Conservation (phyloP, 1,140 invertebrate genomes). For the Argopecten irradians region DNA sequence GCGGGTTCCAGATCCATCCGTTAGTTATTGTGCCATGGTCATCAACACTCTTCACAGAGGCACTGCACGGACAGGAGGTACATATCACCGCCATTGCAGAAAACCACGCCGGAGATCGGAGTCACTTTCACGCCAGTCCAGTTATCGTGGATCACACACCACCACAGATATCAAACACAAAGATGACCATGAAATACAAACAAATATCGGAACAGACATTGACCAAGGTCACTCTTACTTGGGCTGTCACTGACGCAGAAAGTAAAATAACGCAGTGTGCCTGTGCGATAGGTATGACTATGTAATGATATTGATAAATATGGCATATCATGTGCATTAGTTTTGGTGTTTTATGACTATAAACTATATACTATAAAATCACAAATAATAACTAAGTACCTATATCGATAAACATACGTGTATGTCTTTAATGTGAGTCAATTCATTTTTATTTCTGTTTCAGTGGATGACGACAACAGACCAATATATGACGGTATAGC, state of each 20-base stretch:
- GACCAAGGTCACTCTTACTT: background rate
- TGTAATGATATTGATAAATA: too few species aligned
- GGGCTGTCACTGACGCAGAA: conserved; percentile 47
- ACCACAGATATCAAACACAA: conserved; percentile 37
- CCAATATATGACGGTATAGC: background rate
- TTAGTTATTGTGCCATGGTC: background rate
- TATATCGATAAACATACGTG: too few species aligned
- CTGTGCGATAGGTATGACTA: conserved; percentile 43
- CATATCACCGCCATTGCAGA: conserved; percentile 39
- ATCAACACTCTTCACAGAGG: conserved; percentile 30
- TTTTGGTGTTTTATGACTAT: too few species aligned
- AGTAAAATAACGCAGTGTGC: conserved; percentile 44
- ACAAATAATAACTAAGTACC: too few species aligned
- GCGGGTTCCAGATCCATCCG: conserved; percentile 45
- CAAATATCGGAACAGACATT: background rate
- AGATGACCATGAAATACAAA: conserved; percentile 31
- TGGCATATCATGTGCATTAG: too few species aligned
- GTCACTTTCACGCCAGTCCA: conserved; percentile 38
- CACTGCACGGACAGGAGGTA: conserved; percentile 40
- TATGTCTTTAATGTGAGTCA: too few species aligned
- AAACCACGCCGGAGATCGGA: conserved; percentile 45
- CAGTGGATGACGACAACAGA: background rate
- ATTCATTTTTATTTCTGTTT: too few species aligned
- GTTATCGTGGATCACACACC: conserved; percentile 47
- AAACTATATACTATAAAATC: too few species aligned